These are phyloP conservation scores for Lampris incognitus DNA, from an alignment of 2,113 vertebrate genomes.

Conservation along the genomic window DNA sequence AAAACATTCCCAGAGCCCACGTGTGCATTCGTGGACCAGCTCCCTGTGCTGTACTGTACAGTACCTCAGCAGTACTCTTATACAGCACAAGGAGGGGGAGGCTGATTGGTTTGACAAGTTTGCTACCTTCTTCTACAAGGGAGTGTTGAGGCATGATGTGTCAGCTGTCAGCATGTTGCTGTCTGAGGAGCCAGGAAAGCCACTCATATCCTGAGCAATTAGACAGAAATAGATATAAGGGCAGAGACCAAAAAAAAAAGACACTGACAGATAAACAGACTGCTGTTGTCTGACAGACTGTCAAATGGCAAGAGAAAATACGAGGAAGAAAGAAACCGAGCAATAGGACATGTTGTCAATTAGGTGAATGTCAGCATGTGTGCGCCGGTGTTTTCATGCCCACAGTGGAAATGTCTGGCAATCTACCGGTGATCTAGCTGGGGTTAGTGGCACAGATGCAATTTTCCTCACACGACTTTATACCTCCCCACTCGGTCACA, in stretches of 20 bases:
- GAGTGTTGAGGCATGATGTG: slow-evolving; percentile 27
- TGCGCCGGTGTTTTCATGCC: slow-evolving; percentile 34
- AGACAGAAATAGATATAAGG: slow-evolving; percentile 31
- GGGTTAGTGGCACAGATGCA: slow-evolving; percentile 40
- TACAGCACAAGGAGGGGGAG: not conserved
- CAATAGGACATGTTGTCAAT: slow-evolving; percentile 56
- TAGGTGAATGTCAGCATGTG: slow-evolving; percentile 57
- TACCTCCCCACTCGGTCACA: slow-evolving; percentile 22
- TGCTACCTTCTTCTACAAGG: not conserved
- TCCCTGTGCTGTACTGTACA: slow-evolving; percentile 11
- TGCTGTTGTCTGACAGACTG: not conserved
- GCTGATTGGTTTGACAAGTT: slow-evolving; percentile 12
- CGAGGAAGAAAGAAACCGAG: slow-evolving; percentile 33
- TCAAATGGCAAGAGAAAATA: not conserved
- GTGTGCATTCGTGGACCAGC: slow-evolving; percentile 9
- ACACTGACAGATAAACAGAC: not conserved
- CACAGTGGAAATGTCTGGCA: slow-evolving; percentile 63
- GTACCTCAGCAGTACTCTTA: slow-evolving; percentile 11
- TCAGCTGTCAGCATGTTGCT: slow-evolving; percentile 18
- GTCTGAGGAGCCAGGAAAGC: slow-evolving; percentile 12
- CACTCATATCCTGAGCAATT: slow-evolving; percentile 12
- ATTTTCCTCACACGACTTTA: slow-evolving; percentile 31
- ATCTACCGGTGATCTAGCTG: slow-evolving; percentile 52
- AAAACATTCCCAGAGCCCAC: not conserved
- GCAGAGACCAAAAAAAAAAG: not conserved